Evolutionary conservation across 1,140 invertebrate species (phyloP), one percentile per base, ranked within the genome.

Genomic region (Atta texana): DNA sequence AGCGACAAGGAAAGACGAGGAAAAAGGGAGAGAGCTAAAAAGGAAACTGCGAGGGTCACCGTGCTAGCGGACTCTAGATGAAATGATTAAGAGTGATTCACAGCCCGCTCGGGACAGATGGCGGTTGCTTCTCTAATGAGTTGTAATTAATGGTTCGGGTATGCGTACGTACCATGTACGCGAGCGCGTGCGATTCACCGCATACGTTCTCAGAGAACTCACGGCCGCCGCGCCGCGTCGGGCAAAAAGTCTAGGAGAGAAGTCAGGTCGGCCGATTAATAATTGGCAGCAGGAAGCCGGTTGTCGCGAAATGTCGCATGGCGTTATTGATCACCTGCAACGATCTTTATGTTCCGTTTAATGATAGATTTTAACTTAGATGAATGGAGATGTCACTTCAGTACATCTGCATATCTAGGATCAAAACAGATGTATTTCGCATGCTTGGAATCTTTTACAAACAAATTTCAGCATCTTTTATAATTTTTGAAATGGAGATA

Each of bases 81-180:
- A 94, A 94, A 95, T 93, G 94, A 95, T 95, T 95, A 95, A 95
- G 94, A 94, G 93, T 95, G 94, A 95, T 95, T 95, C 94, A 95
- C 93, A 94, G 90, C 92, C 90, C 91, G 88, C 91, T 92, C 91
- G 90, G 92, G 94, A 94, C 94, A 94, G 94, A 95, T 94, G 94
- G 93, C 92, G 93, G 92, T 94, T 94, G 93, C 94, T 93, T 80
- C 94, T 93, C 93, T 95, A 95, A 95, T 94, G 94, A 94, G 94
- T 94, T 90, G 93, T 94, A 95, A 95, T 95, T 95, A 95, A 95
- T 94, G 94, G 93, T 93, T 92, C 91, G 93, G 91, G 91, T 93
- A 94, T 93, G 92, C 88, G 86, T 90, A 86, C 69, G 31, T 88
- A 90, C 88, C 88, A 86, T 74, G 31, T 88, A 90, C 88, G 76